These are phyloP conservation scores for Drosophila neonasuta DNA, from an alignment of 2,888 invertebrate genomes.

Conservation along the genomic window DNA sequence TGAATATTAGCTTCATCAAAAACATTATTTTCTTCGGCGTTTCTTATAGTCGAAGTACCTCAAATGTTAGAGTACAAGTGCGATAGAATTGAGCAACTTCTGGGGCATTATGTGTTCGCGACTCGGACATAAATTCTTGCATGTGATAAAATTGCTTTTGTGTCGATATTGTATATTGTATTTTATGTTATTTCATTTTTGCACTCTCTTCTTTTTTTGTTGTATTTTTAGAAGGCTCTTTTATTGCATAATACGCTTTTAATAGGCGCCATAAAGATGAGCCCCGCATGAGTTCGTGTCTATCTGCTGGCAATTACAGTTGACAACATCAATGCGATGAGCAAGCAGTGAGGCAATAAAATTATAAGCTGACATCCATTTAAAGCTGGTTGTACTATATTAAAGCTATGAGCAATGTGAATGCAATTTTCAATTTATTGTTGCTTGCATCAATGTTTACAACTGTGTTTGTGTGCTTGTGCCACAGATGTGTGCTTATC, in stretches of 20 bases:
- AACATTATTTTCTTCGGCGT: neutral
- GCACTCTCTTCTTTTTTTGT: slow-evolving; percentile 12
- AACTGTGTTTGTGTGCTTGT: slow-evolving; percentile 15
- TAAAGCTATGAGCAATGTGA: slow-evolving; percentile 26
- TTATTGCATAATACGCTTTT: slow-evolving; percentile 63
- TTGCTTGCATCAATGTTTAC: slow-evolving; percentile 24
- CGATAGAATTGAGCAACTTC: slow-evolving; percentile 19
- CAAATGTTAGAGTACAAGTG: slow-evolving; percentile 16
- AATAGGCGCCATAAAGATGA: slow-evolving; percentile 52
- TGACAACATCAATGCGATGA: slow-evolving; percentile 11
- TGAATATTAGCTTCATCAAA: neutral
- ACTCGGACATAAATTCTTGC: slow-evolving; percentile 52
- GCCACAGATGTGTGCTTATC: slow-evolving; percentile 20
- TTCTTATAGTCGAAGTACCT: neutral
- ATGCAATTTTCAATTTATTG: slow-evolving; percentile 33
- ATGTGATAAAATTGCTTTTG: slow-evolving; percentile 64
- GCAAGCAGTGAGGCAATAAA: slow-evolving; percentile 13
- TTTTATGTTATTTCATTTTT: slow-evolving; percentile 43
- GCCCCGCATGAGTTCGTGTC: slow-evolving; percentile 5
- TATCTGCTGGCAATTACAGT: slow-evolving; percentile 51
- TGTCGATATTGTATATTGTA: slow-evolving; percentile 57
- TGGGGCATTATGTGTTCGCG: slow-evolving; percentile 16
- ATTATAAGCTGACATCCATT: slow-evolving; percentile 7
- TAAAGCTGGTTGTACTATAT: slow-evolving; percentile 5
- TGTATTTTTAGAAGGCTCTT: slow-evolving; percentile 18